Conservation (phyloP, 1,140 invertebrate genomes). For the Lethrus apterus region DNA sequence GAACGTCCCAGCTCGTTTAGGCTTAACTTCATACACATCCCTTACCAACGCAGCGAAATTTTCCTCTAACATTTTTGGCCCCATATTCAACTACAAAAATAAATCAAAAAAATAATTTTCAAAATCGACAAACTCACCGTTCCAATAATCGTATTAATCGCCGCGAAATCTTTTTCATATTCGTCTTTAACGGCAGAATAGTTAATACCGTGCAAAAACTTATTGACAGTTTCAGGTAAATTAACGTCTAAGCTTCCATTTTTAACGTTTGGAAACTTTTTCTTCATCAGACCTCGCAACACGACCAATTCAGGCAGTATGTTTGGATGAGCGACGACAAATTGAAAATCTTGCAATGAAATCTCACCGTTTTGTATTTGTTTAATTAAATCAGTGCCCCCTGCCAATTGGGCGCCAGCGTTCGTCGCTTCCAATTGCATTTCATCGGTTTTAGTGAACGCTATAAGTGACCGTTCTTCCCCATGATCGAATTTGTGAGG, state of each 20-base stretch:
- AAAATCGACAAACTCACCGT: slow-evolving; percentile 44
- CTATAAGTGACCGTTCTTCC: slow-evolving; percentile 56
- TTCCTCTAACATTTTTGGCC: slow-evolving; percentile 56
- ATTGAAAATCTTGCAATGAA: slow-evolving; percentile 61
- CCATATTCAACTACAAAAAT: slow-evolving; percentile 61
- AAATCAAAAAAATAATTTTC: slow-evolving; percentile 3
- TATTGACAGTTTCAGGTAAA: slow-evolving; percentile 51
- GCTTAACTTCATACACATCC: slow-evolving; percentile 53
- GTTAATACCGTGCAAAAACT: slow-evolving; percentile 58
- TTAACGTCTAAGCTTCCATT: slow-evolving; percentile 60
- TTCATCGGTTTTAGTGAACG: slow-evolving; percentile 59
- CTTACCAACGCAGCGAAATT: slow-evolving; percentile 59
- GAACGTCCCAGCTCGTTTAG: slow-evolving; percentile 56
- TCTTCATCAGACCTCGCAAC: slow-evolving; percentile 67
- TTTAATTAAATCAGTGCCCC: slow-evolving; percentile 64
- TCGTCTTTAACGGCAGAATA: slow-evolving; percentile 58
- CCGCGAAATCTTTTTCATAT: slow-evolving; percentile 59
- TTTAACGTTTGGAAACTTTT: slow-evolving; percentile 62
- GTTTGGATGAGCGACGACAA: slow-evolving; percentile 65
- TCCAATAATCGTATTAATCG: slow-evolving; percentile 57
- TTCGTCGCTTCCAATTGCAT: slow-evolving; percentile 49
- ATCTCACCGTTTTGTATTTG: slow-evolving; percentile 64
- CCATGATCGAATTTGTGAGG: slow-evolving; percentile 58
- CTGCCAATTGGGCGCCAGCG: slow-evolving; percentile 61
- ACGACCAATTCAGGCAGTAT: slow-evolving; percentile 67